Evolutionary conservation across 2,888 invertebrate genomes (phyloP).

Genomic region (Spodoptera picta): DNA sequence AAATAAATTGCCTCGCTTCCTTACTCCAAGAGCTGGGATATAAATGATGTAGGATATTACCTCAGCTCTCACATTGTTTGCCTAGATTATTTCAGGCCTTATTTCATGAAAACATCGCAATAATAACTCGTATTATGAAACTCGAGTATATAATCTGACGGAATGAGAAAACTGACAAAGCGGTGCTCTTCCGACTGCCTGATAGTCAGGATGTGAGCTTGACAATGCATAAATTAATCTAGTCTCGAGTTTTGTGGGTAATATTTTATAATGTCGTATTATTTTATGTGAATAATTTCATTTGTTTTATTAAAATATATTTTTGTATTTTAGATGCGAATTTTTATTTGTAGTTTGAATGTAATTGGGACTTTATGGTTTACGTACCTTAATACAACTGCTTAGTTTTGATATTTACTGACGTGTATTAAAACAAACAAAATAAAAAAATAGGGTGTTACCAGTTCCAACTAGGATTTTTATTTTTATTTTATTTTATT

Average conservation of each 20-base stretch:
- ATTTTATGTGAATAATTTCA: conserved; percentile 9
- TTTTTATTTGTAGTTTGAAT: no score
- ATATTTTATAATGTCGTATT: conserved; percentile 25
- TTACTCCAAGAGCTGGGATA: conserved; percentile 49
- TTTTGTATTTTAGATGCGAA: no score
- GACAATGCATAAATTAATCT: conserved; percentile 47
- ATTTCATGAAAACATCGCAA: conserved; percentile 48
- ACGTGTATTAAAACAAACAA: no score
- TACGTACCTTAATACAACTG: no score
- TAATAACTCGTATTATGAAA: conserved; percentile 54
- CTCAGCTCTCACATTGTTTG: conserved; percentile 50
- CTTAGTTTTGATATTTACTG: no score
- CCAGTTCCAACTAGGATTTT: no score
- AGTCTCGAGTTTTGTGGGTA: conserved; percentile 23
- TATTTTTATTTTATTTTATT: no score
- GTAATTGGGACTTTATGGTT: no score
- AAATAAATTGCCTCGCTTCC: conserved; percentile 41
- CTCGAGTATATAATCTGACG: conserved; percentile 46
- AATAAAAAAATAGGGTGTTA: no score
- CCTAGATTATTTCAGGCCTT: conserved; percentile 54
- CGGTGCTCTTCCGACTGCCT: conserved; percentile 25
- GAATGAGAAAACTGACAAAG: conserved; percentile 55
- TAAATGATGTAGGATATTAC: conserved; percentile 66
- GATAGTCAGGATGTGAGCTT: conserved; percentile 40
- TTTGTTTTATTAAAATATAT: not conserved